Evolutionary conservation across 2,888 invertebrate genomes (phyloP).

Genomic region (Gymnosoma rotundatum): DNA sequence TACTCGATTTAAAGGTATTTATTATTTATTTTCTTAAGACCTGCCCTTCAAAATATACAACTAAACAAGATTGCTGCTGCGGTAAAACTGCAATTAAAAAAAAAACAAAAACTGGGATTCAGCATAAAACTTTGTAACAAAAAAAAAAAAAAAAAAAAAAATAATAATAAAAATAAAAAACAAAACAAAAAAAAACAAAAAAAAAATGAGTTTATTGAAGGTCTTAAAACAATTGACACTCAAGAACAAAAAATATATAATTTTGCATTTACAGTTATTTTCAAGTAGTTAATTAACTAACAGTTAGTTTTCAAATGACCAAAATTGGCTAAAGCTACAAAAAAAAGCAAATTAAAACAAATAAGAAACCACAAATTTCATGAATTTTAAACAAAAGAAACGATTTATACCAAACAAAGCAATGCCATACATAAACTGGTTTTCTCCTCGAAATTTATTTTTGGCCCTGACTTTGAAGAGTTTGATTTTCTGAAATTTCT

Average conservation of each 20-base stretch:
- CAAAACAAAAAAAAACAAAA: slow-evolving; percentile 21
- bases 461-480: slow-evolving; percentile 44
- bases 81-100: not conserved
- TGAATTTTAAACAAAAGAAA: slow-evolving; percentile 47
- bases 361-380: slow-evolving; percentile 26
- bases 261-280: not conserved
- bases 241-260: not conserved
- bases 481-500: slow-evolving; percentile 35
- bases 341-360: slow-evolving; percentile 22
- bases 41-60: no score
- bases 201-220: slow-evolving; percentile 12
- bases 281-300: slow-evolving; percentile 25
- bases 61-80: no score
- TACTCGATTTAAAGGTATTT: no score
- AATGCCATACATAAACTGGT: slow-evolving; percentile 40
- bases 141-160: slow-evolving; percentile 12
- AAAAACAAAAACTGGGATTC: not conserved
- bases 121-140: slow-evolving; percentile 10
- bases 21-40: no score
- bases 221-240: slow-evolving; percentile 25
- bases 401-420: slow-evolving; percentile 16
- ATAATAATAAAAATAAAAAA: no score
- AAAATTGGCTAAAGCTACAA: not conserved
- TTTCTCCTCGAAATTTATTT: slow-evolving; percentile 31
- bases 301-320: slow-evolving; percentile 45